Conservation (phyloP, 2,888 invertebrate genomes). For the Scaptomyza polygonia region DNA sequence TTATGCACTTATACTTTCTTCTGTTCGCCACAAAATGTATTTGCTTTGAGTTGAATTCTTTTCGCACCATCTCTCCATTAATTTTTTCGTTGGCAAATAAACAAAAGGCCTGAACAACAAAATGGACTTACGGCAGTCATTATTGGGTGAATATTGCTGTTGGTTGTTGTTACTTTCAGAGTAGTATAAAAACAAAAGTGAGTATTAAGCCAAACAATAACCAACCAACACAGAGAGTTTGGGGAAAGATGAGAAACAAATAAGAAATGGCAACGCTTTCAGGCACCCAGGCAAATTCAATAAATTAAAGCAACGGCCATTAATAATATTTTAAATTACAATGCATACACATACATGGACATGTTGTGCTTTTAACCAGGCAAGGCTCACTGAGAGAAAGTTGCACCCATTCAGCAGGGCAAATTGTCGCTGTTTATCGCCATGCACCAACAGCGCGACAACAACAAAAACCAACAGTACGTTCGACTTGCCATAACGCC, state of each 20-base stretch:
- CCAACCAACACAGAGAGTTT: slow-evolving; percentile 13
- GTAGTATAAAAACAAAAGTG: slow-evolving; percentile 45
- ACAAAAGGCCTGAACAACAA: slow-evolving; percentile 63
- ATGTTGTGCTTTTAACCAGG: slow-evolving; percentile 32
- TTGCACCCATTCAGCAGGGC: slow-evolving; percentile 73
- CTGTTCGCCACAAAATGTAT: background rate
- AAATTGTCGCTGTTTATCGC: slow-evolving; percentile 81
- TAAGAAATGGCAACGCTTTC: slow-evolving; percentile 52
- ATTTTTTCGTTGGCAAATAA: slow-evolving; percentile 64
- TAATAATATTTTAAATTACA: slow-evolving; percentile 81
- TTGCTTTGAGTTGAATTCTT: slow-evolving; percentile 4
- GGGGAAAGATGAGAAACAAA: slow-evolving; percentile 29
- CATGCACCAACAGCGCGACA: slow-evolving; percentile 54
- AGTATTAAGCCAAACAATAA: slow-evolving; percentile 66
- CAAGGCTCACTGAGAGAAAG: slow-evolving; percentile 56
- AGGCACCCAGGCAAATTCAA: slow-evolving; percentile 73
- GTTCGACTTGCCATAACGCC: background rate
- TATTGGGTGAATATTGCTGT: slow-evolving; percentile 67
- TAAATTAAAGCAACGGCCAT: slow-evolving; percentile 77
- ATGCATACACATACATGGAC: slow-evolving; percentile 30
- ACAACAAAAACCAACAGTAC: too few relatives aligned
- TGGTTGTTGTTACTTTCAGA: slow-evolving; percentile 36
- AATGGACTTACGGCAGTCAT: slow-evolving; percentile 74
- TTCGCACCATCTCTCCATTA: slow-evolving; percentile 61
- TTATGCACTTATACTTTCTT: background rate